Conservation (phyloP, 2,113 vertebrate species). For the Onychostoma macrolepis region DNA sequence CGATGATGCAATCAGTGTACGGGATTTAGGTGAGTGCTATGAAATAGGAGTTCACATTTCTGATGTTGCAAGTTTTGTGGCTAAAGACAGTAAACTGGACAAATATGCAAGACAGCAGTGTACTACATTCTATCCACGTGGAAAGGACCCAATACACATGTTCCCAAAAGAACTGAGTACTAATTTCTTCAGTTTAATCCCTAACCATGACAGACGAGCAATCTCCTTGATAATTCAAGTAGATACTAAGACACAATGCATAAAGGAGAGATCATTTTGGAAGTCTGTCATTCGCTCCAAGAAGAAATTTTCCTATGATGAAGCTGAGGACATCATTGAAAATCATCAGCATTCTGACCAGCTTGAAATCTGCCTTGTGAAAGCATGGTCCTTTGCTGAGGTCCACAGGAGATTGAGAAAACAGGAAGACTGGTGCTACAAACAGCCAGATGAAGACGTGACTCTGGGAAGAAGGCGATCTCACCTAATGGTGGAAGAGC, state of each 20-base stretch:
- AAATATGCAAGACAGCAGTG: constrained; percentile 73
- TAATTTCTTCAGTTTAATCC: constrained; percentile 78
- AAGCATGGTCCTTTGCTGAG: constrained; percentile 81
- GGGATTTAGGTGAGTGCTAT: constrained; percentile 73
- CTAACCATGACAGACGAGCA: constrained; percentile 68
- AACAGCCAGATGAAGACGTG: constrained; percentile 73
- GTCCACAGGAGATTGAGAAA: constrained; percentile 77
- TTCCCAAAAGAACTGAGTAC: constrained; percentile 76
- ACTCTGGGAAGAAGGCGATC: constrained; percentile 77
- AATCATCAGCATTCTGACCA: constrained; percentile 58
- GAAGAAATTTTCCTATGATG: constrained; percentile 78
- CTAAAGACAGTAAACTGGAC: constrained; percentile 75
- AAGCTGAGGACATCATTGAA: constrained; percentile 78
- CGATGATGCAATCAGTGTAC: constrained; percentile 86
- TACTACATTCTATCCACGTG: constrained; percentile 71
- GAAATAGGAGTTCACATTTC: constrained; percentile 88
- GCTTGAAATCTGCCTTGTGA: constrained; percentile 76
- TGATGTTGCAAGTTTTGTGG: constrained; percentile 81
- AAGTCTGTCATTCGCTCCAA: constrained; percentile 78
- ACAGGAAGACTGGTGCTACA: constrained; percentile 75
- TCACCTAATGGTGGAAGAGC: constrained; percentile 85
- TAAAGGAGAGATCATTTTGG: constrained; percentile 58
- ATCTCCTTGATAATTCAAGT: constrained; percentile 83
- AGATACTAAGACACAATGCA: constrained; percentile 71
- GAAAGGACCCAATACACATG: constrained; percentile 74